Base-by-base conservation (phyloP, 2,888 invertebrate genomes). In the Nezara viridula region DNA sequence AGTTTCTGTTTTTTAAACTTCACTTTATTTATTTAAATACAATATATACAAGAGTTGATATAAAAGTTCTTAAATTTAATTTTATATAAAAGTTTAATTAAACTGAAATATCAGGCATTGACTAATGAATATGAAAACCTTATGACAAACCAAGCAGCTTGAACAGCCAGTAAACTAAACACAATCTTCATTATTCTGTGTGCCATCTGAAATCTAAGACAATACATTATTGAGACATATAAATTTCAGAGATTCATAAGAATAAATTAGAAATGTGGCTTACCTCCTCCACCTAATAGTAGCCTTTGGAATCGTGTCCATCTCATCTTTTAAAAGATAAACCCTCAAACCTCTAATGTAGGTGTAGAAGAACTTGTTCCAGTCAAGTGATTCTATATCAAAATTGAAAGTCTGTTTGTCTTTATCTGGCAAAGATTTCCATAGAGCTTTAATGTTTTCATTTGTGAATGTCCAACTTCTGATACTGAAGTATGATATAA, bases 281-380 rank as follows among this genome's bases (percentile, higher is more conserved):
- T 94, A 95, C 92, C 95, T 95, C 90, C 94, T 94, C 91, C 96
- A 93, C 91, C 94, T 94, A 87, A 93, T 94, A 91, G 94, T 94
- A 81, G 96, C 97, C 92, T 95, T 94, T 0, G 96, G 96, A 88
- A 97, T 92, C 0, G 96, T 96, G 0, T 95, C 95, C 14, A 96
- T 92, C 24, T 96, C 96, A 92, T 98, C 98, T 91, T 97, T 97
- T 52, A 98, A 93, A 14, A 98, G 93, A 92, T 96, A 98, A 0
- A 96, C 94, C 91, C 98, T 94, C 77, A 96, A 94, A 4, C 98
- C 98, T 92, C 94, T 93, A 16, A 96, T 93, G 92, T 96, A 97
- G 86, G 94, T 94, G 90, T 94, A 94, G 92, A 96, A 95, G 92
- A 96, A 97, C 0, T 94, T 93, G 16, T 96, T 95, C 98, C 98